phyloP scores from a whole-genome alignment of 2,113 vertebrate genomes.

The Hemibagrus wyckioides region DNA sequence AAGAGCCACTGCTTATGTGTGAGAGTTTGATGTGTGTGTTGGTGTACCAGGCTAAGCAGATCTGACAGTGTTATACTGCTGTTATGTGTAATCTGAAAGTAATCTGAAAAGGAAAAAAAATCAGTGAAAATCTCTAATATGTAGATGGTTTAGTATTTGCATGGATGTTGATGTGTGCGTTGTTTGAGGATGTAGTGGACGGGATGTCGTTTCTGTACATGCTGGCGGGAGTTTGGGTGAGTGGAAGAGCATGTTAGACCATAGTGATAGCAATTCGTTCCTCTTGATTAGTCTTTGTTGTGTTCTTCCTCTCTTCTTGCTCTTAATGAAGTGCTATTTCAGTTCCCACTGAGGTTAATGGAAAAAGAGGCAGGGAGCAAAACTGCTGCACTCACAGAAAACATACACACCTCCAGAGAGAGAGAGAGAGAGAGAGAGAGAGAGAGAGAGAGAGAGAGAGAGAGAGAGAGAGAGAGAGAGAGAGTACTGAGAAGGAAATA shows the following conservation, averaged over 20 bases:
- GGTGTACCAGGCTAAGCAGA: not conserved
- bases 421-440: constrained; percentile 28
- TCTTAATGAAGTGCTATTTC: constrained; percentile 60
- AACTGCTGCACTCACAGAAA: constrained; percentile 54
- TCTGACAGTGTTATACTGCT: not conserved
- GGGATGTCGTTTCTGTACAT: not conserved
- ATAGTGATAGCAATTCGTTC: constrained; percentile 26
- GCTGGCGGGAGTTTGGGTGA: not conserved
- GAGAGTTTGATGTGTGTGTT: constrained; percentile 24
- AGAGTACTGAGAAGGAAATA: not conserved
- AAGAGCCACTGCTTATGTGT: constrained; percentile 37
- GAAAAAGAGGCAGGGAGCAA: constrained; percentile 46
- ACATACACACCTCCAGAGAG: not conserved
- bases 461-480: constrained; percentile 11
- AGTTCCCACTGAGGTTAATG: constrained; percentile 62
- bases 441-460: constrained; percentile 20
- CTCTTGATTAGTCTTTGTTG: constrained; percentile 61
- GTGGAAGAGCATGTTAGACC: not conserved
- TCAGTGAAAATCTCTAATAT: not conserved
- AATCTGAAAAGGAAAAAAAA: not conserved
- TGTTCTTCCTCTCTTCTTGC: constrained; percentile 53
- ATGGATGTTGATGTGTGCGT: constrained; percentile 2
- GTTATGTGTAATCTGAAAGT: not conserved
- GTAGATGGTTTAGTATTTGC: not conserved
- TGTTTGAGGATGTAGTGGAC: not conserved